Evolutionary conservation across 2,888 invertebrate species (phyloP), one percentile per base, ranked within the genome.

Genomic region (Melieria crassipennis): DNA sequence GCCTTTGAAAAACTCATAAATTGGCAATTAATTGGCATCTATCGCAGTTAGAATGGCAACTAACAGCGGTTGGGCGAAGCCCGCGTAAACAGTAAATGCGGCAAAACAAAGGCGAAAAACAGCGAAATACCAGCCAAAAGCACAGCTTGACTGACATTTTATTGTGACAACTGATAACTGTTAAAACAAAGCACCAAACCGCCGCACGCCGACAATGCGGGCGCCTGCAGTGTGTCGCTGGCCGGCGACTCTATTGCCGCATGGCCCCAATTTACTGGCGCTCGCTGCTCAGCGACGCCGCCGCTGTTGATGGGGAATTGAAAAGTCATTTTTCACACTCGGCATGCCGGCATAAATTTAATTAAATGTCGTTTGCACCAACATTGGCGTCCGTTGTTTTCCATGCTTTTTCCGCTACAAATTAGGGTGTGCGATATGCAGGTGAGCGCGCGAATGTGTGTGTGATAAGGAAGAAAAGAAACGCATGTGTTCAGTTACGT

Each of bases 271-370:
- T 7, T 52, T 7, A 52, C 52, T 52, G n/a, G n/a, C 13, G 11
- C 42, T 10, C 30, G 10, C 16, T 6, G 16, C 58, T 5, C 16
- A 6, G 16, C 13, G 16, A n/a, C 10, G 16, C 42, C 10, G 5
- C 57, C 16, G 13, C 13, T 58, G 58, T 30, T 58, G 58, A 30
- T 30, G 30, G 30, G 30, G 30, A 30, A 58, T 58, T 58, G 58
- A 58, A 58, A 58, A 58, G 58, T 42, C n/a, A 58, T 58, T 58
- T 58, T 58, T 58, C 58, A 58, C 58, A 58, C 58, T 58, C 30
- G 5, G 30, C 30, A 52, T 52, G 52, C 52, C 52, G 13, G 52
- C 13, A 52, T 52, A 52, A 52, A 52, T 52, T 52, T 52, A 52
- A 52, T 6, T 52, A 52, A 52, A 52, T 52, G 30, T 52, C 52